A percentile compares a stretch with the other conserved stretches of the same genome.
Evolutionary conservation across 2,113 vertebrate species (phyloP).

Genomic region (Pseudonaja textilis): DNA sequence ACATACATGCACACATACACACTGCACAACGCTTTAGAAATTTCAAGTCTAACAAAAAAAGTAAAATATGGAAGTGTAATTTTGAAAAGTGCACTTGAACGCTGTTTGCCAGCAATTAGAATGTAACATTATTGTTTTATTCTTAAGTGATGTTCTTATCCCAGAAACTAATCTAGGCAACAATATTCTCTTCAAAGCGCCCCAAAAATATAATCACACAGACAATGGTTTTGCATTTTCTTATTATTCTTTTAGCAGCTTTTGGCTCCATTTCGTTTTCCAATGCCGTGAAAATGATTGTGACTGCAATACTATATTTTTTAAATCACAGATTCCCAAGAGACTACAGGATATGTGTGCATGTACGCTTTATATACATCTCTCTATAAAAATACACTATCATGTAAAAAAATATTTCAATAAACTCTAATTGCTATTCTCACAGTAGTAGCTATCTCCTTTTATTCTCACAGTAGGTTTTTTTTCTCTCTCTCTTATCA

Average conservation of each 20-base stretch:
- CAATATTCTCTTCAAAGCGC: slow-evolving; percentile 37
- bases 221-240: slow-evolving; percentile 19
- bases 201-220: slow-evolving; percentile 36
- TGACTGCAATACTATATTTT: slow-evolving; percentile 52
- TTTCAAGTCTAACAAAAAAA: slow-evolving; percentile 68
- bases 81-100: slow-evolving; percentile 81
- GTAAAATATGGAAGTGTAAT: slow-evolving; percentile 69
- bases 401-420: slow-evolving; percentile 64
- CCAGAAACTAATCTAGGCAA: slow-evolving; percentile 33
- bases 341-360: slow-evolving; percentile 43
- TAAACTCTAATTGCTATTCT: slow-evolving; percentile 66
- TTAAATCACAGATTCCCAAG: slow-evolving; percentile 54
- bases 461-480: slow-evolving; percentile 73
- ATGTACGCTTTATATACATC: slow-evolving; percentile 53
- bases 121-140: slow-evolving; percentile 56
- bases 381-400: slow-evolving; percentile 68
- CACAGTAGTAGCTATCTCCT: slow-evolving; percentile 71
- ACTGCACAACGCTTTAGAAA: slow-evolving; percentile 66
- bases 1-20: slow-evolving; percentile 10
- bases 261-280: slow-evolving; percentile 40
- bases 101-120: slow-evolving; percentile 74
- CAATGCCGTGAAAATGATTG: slow-evolving; percentile 34
- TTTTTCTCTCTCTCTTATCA: slow-evolving; percentile 31
- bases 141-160: slow-evolving; percentile 51
- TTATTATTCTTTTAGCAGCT: slow-evolving; percentile 46